phyloP scores from a whole-genome alignment of 2,797 vertebrate species.

The Thaleichthys pacificus region DNA sequence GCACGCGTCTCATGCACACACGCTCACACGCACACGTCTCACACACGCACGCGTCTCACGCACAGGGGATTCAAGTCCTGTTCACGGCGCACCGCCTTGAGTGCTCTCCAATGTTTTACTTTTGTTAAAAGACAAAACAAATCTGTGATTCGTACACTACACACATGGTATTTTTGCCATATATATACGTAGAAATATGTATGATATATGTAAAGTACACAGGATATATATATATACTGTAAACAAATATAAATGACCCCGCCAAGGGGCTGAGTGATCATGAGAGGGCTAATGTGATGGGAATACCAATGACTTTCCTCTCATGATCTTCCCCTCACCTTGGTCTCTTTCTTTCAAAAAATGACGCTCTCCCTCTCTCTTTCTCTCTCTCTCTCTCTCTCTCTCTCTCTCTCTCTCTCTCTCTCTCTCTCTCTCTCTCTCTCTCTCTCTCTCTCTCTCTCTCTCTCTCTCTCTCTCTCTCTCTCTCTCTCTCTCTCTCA shows the following conservation, averaged over 20 bases:
- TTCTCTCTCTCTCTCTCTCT: background rate
- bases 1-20: no score
- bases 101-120: no score
- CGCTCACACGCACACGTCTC: slow-evolving; percentile 15
- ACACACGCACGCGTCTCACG: no score
- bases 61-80: no score
- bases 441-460: background rate
- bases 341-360: slow-evolving; percentile 24
- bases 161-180: slow-evolving; percentile 41
- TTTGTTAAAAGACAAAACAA: background rate
- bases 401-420: background rate
- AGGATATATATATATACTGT: background rate
- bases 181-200: background rate
- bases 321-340: slow-evolving; percentile 30
- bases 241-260: no score
- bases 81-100: no score
- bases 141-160: slow-evolving; percentile 56
- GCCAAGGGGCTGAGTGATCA: slow-evolving; percentile 31
- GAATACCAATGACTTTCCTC: slow-evolving; percentile 57
- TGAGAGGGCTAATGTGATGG: slow-evolving; percentile 42
- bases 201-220: no score
- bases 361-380: background rate
- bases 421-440: background rate
- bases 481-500: background rate
- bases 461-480: background rate